Base-by-base conservation (phyloP, 2,797 vertebrate species). In the Brachyrhaphis roseni region DNA sequence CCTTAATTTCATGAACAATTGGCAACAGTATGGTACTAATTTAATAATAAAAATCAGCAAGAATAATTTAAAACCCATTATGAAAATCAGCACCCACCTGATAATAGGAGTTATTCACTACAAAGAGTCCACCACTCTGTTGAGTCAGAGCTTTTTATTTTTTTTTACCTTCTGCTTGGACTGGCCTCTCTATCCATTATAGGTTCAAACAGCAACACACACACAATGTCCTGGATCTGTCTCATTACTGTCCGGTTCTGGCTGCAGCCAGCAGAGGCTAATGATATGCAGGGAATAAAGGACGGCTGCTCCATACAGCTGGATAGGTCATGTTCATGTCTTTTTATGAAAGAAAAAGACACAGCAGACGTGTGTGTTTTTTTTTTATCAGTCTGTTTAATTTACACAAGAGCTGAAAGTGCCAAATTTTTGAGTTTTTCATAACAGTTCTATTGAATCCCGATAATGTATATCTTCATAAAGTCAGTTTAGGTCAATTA, bases 91-190 rank as follows among this genome's bases (percentile, higher is more conserved):
- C 41, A 18, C 74, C 41, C 51, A 74, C 78, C 51, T 71, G 23
- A 16, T n/a, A 12, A 28, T 12, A 55, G 53, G 53, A 57, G 26
- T n/a, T 41, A 41, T 78, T 68, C n/a, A 7, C 16, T 12, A 8
- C 2, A 66, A 36, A 36, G 7, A 66, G 34, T 23, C 8, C 34
- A 15, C 55, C 55, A 5, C 47, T 39, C 72, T 59, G 36, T 59
- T 43, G 75, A 82, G 59, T 81, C 70, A 70, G 72, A 80, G 78
- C 45, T 70, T 82, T 72, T 77, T 68, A n/a, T 84, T 76, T 59
- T 20, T 23, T 31, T 84, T 84, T 76, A 82, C 55, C 39, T 66
- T 5, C 41, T 46, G 3, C 75, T 85, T 43, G 66, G 57, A 76
- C 78, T 46, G 18, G 0, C 41, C 49, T 10, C 76, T 64, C 76